Percentiles rank a stretch among this genome's conserved stretches.
phyloP scores from a whole-genome alignment of 1,140 invertebrate genomes.

The Saccostrea glomerata region DNA sequence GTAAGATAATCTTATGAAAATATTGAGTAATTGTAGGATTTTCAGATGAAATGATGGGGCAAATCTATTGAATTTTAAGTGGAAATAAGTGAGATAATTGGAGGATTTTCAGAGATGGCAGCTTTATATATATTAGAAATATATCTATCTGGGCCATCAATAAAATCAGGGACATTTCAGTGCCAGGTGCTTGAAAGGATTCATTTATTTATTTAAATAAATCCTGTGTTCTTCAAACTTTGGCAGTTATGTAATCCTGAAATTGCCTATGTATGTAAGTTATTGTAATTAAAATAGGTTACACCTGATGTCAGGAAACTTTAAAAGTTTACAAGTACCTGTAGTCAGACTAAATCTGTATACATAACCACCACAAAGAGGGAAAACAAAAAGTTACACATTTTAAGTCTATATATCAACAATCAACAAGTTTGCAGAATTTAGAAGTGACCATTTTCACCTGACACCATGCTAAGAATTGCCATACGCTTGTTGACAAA shows the following conservation, averaged over 20 bases:
- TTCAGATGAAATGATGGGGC: conserved; percentile 10
- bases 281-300: conserved; percentile 18
- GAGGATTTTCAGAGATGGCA: not conserved
- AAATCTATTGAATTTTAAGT: conserved; percentile 5
- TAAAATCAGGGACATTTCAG: not conserved
- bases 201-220: conserved; percentile 38
- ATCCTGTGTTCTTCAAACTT: not conserved
- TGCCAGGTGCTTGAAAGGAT: conserved; percentile 22
- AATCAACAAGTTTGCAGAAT: conserved; percentile 17
- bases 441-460: conserved; percentile 1
- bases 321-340: not conserved
- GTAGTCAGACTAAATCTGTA: conserved; percentile 14
- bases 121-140: not conserved
- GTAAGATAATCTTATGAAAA: conserved; percentile 24
- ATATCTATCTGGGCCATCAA: not conserved
- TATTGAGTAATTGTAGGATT: conserved; percentile 26
- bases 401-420: conserved; percentile 18
- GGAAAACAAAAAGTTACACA: conserved; percentile 22
- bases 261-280: not conserved
- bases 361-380: not conserved
- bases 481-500: conserved; percentile 39
- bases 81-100: not conserved
- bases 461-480: conserved; percentile 9
- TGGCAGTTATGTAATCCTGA: conserved; percentile 22
- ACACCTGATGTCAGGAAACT: not conserved